A percentile compares a stretch with the other conserved stretches of the same genome.
Evolutionary conservation across 2,888 invertebrate genomes (phyloP).

Genomic region (Ophraella communa): DNA sequence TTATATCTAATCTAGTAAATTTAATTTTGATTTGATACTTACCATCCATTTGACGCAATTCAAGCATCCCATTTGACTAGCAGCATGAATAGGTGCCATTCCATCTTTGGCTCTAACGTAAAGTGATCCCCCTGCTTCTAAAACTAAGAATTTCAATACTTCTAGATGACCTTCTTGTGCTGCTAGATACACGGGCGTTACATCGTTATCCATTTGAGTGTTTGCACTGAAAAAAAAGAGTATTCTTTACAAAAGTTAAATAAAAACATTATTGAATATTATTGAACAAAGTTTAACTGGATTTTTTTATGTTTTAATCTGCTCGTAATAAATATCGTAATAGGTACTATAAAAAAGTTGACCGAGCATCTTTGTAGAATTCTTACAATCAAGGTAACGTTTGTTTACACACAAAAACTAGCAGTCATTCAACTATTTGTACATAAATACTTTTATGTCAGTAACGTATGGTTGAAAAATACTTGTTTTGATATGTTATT

Average conservation of each 20-base stretch:
- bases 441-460: conserved; percentile 4
- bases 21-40: too few species aligned
- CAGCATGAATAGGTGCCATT: conserved; percentile 90
- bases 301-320: conserved; percentile 1
- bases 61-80: conserved; percentile 87
- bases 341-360: conserved; percentile 7
- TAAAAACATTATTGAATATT: too few species aligned
- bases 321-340: conserved; percentile 2
- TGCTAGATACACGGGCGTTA: conserved; percentile 87
- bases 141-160: conserved; percentile 82
- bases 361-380: conserved; percentile 10
- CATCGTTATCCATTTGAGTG: conserved; percentile 91
- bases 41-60: conserved; percentile 92
- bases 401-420: conserved; percentile 1
- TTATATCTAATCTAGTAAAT: too few species aligned
- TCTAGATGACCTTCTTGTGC: conserved; percentile 89
- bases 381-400: conserved; percentile 3
- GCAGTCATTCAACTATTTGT: conserved; percentile 16
- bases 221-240: conserved; percentile 72
- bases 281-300: too few species aligned
- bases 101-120: conserved; percentile 87
- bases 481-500: too few species aligned
- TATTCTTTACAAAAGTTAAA: background rate
- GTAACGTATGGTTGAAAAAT: background rate
- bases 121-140: conserved; percentile 82